These are phyloP conservation scores for Bombus pascuorum DNA, from an alignment of 1,140 invertebrate species.

Conservation along the genomic window DNA sequence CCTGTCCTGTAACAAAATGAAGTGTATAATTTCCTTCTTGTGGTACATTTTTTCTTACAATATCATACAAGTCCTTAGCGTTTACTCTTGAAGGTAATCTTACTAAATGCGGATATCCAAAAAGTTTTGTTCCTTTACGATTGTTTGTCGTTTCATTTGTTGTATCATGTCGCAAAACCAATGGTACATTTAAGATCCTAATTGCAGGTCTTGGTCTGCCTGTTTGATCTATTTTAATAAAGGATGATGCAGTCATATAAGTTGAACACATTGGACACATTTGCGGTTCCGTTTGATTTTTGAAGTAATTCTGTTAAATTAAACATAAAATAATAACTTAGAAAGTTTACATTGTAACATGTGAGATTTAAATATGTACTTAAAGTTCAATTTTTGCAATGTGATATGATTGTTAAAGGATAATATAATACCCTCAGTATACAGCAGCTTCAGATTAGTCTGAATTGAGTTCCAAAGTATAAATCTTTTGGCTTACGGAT, in stretches of 20 bases:
- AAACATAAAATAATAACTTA: neutral
- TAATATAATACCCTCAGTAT: constrained; percentile 73
- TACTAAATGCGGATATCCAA: constrained; percentile 85
- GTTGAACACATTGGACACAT: constrained; percentile 74
- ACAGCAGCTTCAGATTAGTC: constrained; percentile 81
- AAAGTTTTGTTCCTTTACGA: constrained; percentile 80
- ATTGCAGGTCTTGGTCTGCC: constrained; percentile 73
- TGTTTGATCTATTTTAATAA: constrained; percentile 77
- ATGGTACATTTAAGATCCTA: constrained; percentile 84
- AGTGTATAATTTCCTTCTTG: constrained; percentile 81
- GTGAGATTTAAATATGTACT: neutral
- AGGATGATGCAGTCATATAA: constrained; percentile 71
- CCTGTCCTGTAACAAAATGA: constrained; percentile 82
- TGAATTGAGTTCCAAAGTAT: constrained; percentile 80
- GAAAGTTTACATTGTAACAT: neutral
- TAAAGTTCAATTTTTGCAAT: neutral
- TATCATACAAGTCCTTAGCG: constrained; percentile 82
- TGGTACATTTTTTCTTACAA: constrained; percentile 82
- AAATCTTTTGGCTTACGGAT: constrained; percentile 76
- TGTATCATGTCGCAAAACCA: constrained; percentile 84
- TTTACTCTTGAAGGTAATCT: constrained; percentile 84
- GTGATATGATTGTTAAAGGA: neutral
- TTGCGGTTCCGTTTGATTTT: constrained; percentile 71
- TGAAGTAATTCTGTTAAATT: constrained; percentile 78
- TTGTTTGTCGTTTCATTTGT: constrained; percentile 83